Conservation (phyloP, 1,140 invertebrate genomes). For the Luehdorfia chinensis region DNA sequence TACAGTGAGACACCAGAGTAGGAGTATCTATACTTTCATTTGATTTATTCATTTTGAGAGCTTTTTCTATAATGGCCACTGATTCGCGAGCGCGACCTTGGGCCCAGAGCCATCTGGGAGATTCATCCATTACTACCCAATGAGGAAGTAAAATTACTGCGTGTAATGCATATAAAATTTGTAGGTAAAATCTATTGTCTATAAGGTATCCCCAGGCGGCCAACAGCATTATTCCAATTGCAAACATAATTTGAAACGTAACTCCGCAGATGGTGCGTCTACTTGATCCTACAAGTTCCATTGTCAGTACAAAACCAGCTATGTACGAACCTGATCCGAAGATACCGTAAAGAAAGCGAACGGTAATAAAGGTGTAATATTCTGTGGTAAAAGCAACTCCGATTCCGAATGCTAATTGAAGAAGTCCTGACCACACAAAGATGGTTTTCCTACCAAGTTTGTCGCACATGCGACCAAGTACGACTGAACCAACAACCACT, state of each 20-base stretch:
- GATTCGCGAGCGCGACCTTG: constrained; percentile 84
- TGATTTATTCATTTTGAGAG: constrained; percentile 82
- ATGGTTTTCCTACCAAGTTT: constrained; percentile 89
- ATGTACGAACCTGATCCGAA: constrained; percentile 89
- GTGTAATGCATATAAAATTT: constrained; percentile 87
- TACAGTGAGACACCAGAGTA: constrained; percentile 79
- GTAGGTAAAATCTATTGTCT: constrained; percentile 84
- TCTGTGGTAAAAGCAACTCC: constrained; percentile 84
- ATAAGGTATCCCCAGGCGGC: constrained; percentile 88
- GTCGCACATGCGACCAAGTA: constrained; percentile 89
- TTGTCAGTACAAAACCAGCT: constrained; percentile 88
- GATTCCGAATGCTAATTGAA: constrained; percentile 84
- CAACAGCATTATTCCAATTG: constrained; percentile 87
- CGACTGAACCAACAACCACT: constrained; percentile 88
- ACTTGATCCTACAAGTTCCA: constrained; percentile 90
- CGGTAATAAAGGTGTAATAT: constrained; percentile 82
- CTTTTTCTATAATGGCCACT: constrained; percentile 83
- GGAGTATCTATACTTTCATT: constrained; percentile 79
- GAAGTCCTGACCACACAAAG: constrained; percentile 83
- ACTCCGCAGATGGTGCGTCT: constrained; percentile 90
- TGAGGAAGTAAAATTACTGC: constrained; percentile 84
- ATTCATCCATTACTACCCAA: constrained; percentile 91
- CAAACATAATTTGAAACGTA: constrained; percentile 88
- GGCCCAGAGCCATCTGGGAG: constrained; percentile 89
- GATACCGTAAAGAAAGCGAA: constrained; percentile 87